Evolutionary conservation across 2,888 invertebrate species (phyloP), one percentile per base, ranked within the genome.

Genomic region (Colletes collaris): DNA sequence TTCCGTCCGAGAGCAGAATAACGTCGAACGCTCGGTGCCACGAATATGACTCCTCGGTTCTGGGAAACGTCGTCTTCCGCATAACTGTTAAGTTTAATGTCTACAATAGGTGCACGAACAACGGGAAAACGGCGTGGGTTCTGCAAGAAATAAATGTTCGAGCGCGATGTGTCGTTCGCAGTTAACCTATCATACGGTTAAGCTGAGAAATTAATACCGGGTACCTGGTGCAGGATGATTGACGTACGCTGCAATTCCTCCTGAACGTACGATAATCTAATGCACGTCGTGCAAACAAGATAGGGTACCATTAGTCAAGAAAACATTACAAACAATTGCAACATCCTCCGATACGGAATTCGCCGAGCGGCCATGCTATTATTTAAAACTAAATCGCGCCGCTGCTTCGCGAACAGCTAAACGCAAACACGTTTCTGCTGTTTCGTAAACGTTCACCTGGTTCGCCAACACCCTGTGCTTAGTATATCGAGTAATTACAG

Each of bases 191-290:
- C 81, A 65, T 75, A 74, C 46, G 58, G 60, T 60, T 58, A 62
- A 81, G 71, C 70, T 79, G 81, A 84, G 81, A 74, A 74, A 84
- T 81, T 84, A 79, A 81, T 79, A 71, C 66, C 74, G 74, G 74
- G 67, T 60, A 76, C 63, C 13, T 44, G 63, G 8, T 58, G 81
- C 71, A 59, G 74, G 76, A 78, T 83, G 84, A 83, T 78, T 84
- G 84, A 79, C 84, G 76, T 59, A 75, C 58, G 64, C 79, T 72
- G 74, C 81, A 84, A 84, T 84, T 81, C 69, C 46, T 68, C 55
- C 62, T 60, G 81, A 84, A 58, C 66, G 60, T 73, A 71, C 71
- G 63, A 56, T 67, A 71, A 65, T 58, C 53, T 71, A 79, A 66
- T 77, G 55, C 68, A 69, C 58, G 49, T 10, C 78, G 79, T 67